Base-by-base conservation (phyloP, 1,140 invertebrate genomes). In the Cydia strobilella region DNA sequence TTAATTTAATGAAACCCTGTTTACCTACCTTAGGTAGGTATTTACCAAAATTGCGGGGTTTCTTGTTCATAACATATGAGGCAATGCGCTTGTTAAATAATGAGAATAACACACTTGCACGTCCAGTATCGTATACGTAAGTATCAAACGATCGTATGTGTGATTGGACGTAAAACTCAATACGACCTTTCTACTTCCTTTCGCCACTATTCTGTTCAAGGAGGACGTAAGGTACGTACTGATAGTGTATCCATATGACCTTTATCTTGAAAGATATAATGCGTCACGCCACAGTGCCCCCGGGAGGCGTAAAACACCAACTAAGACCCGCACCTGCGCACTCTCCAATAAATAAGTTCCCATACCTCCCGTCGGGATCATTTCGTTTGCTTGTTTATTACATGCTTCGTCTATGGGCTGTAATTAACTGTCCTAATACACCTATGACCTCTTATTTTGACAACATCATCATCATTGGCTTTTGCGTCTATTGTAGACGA, bases 321-420 rank as follows among this genome's bases (percentile, higher is more conserved):
- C 31, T 39, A 69, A 69, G 65, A 18, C 27, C 65, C 15, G 23
- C 65, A 69, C 27, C 27, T 69, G 65, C 65, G 65, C 31, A 39
- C 27, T 31, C 12, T 18, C 54, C 15, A 18, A 69, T 69, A 69
- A 69, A 69, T 69, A 69, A 69, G 65, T 35, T 35, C 27, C 27
- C 25, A 31, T 39, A 35, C 65, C 65, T 69, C 65, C 65, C 65
- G 65, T 69, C 65, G 65, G 65, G 25, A 35, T 69, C 65, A 69
- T 69, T 69, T 69, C 31, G 35, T 69, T 69, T 27, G 65, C 65
- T 69, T 20, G 35, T 69, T 69, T 35, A 69, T 69, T 69, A 69
- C 27, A 35, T 9, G 65, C 31, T 69, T 69, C 27, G 65, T 69
- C 65, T 69, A 69, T 69, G 65, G n/a, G 1, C 7, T 35, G 31